phyloP scores from a whole-genome alignment of 2,113 vertebrate species.

The Albula glossodonta region DNA sequence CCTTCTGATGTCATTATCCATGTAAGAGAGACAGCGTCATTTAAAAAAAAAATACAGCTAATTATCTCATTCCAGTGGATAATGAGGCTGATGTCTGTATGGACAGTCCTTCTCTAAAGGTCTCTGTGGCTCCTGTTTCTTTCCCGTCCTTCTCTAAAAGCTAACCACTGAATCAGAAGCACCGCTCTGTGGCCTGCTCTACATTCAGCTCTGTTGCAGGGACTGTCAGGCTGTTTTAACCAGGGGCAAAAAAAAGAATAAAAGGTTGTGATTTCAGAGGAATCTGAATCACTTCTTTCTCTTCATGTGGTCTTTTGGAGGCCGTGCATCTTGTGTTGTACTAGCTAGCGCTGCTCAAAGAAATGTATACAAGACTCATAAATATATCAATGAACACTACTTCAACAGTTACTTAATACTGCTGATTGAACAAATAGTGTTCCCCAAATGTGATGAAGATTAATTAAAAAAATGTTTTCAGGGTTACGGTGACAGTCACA shows the following conservation, averaged over 20 bases:
- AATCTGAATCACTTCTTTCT: background rate
- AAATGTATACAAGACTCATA: no score
- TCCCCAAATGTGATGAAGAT: background rate
- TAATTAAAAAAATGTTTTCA: background rate
- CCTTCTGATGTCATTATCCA: constrained; percentile 22
- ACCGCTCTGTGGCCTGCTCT: background rate
- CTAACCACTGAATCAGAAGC: background rate
- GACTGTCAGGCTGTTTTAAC: background rate
- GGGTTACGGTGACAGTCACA: background rate
- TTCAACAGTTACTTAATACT: no score
- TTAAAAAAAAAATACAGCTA: background rate
- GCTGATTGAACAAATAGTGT: no score
- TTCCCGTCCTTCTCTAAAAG: background rate
- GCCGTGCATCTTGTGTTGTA: background rate
- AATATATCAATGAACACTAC: no score
- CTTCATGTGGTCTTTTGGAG: background rate
- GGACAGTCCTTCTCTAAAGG: no score
- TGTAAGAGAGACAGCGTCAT: background rate
- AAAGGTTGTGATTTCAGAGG: background rate
- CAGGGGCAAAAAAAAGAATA: background rate
- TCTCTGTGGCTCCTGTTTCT: background rate
- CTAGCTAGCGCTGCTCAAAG: background rate
- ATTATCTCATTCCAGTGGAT: background rate
- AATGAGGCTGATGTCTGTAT: background rate
- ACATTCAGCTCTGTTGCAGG: background rate